Conservation (phyloP, 2,888 invertebrate species). For the Drosophila sordidula region DNA sequence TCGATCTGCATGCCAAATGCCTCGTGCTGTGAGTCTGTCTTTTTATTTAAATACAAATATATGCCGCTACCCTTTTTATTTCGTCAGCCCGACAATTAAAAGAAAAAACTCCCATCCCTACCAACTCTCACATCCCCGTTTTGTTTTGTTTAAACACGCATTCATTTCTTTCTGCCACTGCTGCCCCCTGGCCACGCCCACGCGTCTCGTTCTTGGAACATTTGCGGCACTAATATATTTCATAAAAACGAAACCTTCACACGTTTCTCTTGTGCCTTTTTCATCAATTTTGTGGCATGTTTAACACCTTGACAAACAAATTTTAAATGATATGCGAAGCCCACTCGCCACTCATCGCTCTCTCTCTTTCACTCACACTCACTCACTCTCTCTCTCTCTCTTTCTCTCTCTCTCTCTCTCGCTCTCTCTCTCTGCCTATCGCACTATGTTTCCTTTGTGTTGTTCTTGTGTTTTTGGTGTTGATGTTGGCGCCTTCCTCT, state of each 20-base stretch:
- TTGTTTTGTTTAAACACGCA: slow-evolving; percentile 14
- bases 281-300: slow-evolving; percentile 45
- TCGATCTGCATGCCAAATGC: slow-evolving; percentile 44
- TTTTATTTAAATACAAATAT: neutral
- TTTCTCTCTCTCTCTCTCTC: slow-evolving; percentile 16
- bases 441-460: slow-evolving; percentile 47
- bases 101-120: neutral
- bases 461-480: slow-evolving; percentile 33
- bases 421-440: slow-evolving; percentile 18
- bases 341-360: slow-evolving; percentile 17
- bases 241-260: slow-evolving; percentile 5
- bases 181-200: neutral
- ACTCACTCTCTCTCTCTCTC: slow-evolving; percentile 20
- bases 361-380: slow-evolving; percentile 6
- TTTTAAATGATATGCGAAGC: slow-evolving; percentile 50
- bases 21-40: slow-evolving; percentile 38
- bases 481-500: slow-evolving; percentile 27
- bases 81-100: slow-evolving; percentile 26
- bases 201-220: slow-evolving; percentile 12
- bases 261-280: slow-evolving; percentile 19
- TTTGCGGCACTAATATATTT: slow-evolving; percentile 10
- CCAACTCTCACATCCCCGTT: neutral
- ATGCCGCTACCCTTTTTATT: neutral
- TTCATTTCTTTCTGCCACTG: slow-evolving; percentile 5
- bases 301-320: slow-evolving; percentile 56